phyloP scores from a whole-genome alignment of 1,140 invertebrate species.

The Formica selysi region DNA sequence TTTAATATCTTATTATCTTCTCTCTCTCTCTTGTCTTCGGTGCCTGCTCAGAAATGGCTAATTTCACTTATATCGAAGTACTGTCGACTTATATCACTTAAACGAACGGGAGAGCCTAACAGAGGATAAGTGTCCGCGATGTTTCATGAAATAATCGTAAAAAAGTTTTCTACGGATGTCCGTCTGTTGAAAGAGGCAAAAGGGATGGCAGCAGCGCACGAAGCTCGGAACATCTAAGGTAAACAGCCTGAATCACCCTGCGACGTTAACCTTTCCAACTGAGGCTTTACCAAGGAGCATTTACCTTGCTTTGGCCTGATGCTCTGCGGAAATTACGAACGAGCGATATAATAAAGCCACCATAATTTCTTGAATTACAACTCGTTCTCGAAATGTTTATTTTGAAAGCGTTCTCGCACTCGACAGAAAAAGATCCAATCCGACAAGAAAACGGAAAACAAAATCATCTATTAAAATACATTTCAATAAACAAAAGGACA shows the following conservation, averaged over 20 bases:
- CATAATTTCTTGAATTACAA: slow-evolving; percentile 54
- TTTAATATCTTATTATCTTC: neutral
- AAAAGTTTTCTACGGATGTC: slow-evolving; percentile 56
- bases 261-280: slow-evolving; percentile 60
- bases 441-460: neutral
- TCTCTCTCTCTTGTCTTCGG: neutral
- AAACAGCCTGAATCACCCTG: slow-evolving; percentile 57
- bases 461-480: neutral
- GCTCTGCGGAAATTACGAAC: slow-evolving; percentile 58
- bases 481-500: neutral
- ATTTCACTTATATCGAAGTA: neutral
- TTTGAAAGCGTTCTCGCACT: neutral
- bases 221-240: slow-evolving; percentile 44
- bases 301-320: slow-evolving; percentile 44
- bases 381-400: slow-evolving; percentile 13
- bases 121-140: slow-evolving; percentile 52
- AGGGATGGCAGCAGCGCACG: slow-evolving; percentile 39
- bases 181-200: slow-evolving; percentile 22
- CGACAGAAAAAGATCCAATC: slow-evolving; percentile 3
- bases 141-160: slow-evolving; percentile 64
- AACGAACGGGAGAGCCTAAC: slow-evolving; percentile 26
- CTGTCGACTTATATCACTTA: too few species aligned
- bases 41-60: neutral
- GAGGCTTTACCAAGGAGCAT: slow-evolving; percentile 58
- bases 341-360: slow-evolving; percentile 43